phyloP scores from a whole-genome alignment of 2,888 invertebrate genomes.

The Heterodera filipjevi region DNA sequence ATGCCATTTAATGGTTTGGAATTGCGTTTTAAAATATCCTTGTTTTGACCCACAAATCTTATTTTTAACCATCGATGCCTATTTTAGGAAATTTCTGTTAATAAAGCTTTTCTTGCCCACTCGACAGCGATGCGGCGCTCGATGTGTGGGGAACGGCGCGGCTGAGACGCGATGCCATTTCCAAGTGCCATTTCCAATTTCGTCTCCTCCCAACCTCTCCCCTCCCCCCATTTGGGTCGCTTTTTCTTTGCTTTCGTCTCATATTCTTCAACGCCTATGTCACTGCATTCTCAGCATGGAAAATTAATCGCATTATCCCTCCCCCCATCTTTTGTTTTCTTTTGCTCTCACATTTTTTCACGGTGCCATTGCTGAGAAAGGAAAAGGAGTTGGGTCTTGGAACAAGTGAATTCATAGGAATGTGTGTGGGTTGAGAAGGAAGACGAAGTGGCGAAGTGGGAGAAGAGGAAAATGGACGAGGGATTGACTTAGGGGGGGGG shows the following conservation, averaged over 20 bases:
- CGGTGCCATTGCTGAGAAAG: background rate
- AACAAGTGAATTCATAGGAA: background rate
- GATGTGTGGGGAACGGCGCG: background rate
- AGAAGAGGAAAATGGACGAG: background rate
- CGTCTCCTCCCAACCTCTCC: background rate
- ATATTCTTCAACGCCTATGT: background rate
- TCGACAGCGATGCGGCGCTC: too few relatives aligned
- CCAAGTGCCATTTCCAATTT: background rate
- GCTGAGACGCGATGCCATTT: background rate
- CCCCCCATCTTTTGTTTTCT: background rate
- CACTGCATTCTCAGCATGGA: background rate
- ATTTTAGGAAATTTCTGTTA: too few relatives aligned
- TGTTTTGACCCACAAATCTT: too few relatives aligned
- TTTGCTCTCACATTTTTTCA: background rate
- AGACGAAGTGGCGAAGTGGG: background rate
- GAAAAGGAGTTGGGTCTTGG: constrained; percentile 2
- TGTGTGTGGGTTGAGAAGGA: background rate
- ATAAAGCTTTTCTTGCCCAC: too few relatives aligned
- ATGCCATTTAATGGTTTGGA: too few relatives aligned
- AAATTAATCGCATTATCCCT: constrained; percentile 20
- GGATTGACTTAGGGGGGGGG: background rate
- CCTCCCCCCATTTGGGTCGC: background rate
- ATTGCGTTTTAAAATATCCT: too few relatives aligned
- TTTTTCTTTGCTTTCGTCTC: background rate
- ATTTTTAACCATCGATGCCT: too few relatives aligned